Evolutionary conservation across 2,888 invertebrate genomes (phyloP).

Genomic region (Tetropium fuscum): DNA sequence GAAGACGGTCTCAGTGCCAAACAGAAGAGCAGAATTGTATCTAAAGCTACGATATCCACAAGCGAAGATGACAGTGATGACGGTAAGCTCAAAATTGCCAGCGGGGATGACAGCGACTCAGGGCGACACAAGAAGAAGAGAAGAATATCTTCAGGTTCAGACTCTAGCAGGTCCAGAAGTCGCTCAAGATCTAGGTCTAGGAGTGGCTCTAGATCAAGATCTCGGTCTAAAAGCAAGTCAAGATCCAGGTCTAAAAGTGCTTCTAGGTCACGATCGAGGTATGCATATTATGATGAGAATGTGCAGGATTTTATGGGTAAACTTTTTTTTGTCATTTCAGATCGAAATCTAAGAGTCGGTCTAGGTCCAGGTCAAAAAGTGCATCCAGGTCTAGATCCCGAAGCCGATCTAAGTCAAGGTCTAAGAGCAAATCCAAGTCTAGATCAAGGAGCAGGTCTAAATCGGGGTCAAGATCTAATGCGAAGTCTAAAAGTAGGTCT

Average conservation of each 20-base stretch:
- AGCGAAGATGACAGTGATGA: conserved; percentile 82
- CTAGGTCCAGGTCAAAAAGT: conserved; percentile 49
- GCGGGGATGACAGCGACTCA: conserved; percentile 68
- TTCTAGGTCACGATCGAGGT: conserved; percentile 54
- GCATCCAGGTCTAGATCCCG: conserved; percentile 43
- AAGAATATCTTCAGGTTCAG: conserved; percentile 74
- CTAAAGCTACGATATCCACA: conserved; percentile 95
- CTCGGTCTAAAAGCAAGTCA: conserved; percentile 59
- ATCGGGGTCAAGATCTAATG: conserved; percentile 48
- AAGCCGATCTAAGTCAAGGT: conserved; percentile 55
- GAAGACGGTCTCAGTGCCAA: conserved; percentile 83
- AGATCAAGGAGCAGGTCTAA: conserved; percentile 58
- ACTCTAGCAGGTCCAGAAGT: conserved; percentile 54
- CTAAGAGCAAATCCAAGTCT: conserved; percentile 44
- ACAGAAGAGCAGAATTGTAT: conserved; percentile 89
- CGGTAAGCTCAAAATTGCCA: conserved; percentile 69
- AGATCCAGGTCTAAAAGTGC: conserved; percentile 51
- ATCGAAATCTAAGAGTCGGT: conserved; percentile 34
- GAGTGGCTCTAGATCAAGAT: conserved; percentile 60
- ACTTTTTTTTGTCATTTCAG: no score
- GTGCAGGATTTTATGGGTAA: no score
- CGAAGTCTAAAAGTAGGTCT: conserved; percentile 54
- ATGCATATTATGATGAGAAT: no score
- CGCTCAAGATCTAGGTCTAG: conserved; percentile 54
- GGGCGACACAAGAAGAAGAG: conserved; percentile 68